These are phyloP conservation scores for Chloroceryle amazona DNA, from an alignment of 2,797 vertebrate species.

Conservation along the genomic window DNA sequence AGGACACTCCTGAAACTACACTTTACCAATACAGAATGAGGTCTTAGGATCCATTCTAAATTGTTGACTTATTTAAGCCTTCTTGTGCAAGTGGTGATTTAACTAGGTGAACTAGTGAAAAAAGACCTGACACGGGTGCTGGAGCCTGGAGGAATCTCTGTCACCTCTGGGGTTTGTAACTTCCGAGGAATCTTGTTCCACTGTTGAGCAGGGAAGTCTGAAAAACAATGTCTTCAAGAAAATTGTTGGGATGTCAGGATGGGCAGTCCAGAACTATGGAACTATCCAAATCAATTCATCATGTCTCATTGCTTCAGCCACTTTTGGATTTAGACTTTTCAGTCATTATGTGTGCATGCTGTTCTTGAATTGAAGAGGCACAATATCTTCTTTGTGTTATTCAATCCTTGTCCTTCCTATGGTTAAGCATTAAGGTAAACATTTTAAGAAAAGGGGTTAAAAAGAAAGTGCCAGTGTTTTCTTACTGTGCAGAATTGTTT, in stretches of 20 bases:
- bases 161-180: not conserved
- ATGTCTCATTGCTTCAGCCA: not conserved
- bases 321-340: not conserved
- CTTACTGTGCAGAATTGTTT: not conserved
- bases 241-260: not conserved
- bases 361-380: not conserved
- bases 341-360: not conserved
- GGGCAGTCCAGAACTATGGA: not conserved
- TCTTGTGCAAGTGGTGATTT: not conserved
- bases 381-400: not conserved
- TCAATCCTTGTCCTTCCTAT: not conserved
- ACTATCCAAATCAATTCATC: not conserved
- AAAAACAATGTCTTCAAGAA: not conserved
- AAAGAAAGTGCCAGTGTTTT: not conserved
- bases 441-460: conserved; percentile 11
- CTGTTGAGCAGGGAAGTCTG: not conserved
- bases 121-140: not conserved
- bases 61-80: not conserved
- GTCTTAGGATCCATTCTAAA: not conserved
- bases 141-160: not conserved
- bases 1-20: not conserved
- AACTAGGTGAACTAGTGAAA: not conserved
- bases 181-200: not conserved
- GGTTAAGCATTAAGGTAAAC: not conserved
- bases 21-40: not conserved